Percentiles rank a stretch among this genome's conserved stretches.
phyloP scores from a whole-genome alignment of 2,888 invertebrate genomes.

The Dexiosoma caninum region DNA sequence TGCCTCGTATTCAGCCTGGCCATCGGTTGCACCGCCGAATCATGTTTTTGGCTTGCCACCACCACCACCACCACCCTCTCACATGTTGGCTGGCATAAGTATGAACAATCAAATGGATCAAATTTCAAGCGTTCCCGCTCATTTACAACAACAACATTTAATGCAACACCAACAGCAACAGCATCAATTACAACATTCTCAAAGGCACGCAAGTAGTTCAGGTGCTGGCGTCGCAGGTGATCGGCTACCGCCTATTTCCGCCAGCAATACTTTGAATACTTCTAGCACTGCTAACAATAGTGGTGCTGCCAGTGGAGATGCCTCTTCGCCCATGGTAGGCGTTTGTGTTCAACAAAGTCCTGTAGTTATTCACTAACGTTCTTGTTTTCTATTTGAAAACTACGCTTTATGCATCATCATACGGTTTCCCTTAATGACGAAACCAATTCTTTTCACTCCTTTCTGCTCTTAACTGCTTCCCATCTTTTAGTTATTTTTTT shows the following conservation, averaged over 20 bases:
- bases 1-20: conserved; percentile 67
- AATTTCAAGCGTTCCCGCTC: conserved; percentile 29
- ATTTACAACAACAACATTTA: conserved; percentile 56
- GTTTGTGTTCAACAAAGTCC: conserved; percentile 95
- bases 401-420: too few species aligned
- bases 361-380: conserved; percentile 87
- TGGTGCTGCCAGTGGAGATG: conserved; percentile 73
- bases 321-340: conserved; percentile 90
- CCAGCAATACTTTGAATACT: conserved; percentile 48
- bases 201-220: conserved; percentile 42
- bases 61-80: conserved; percentile 56
- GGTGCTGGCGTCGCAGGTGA: background rate
- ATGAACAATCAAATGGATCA: conserved; percentile 45
- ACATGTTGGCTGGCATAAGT: conserved; percentile 46
- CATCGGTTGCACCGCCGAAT: conserved; percentile 38
- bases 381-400: background rate
- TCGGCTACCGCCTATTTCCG: conserved; percentile 43
- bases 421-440: too few species aligned
- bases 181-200: conserved; percentile 57
- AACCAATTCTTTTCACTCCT: background rate
- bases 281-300: conserved; percentile 60
- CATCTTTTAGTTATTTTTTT: too few species aligned
- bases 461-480: background rate
- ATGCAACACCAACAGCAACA: conserved; percentile 65
- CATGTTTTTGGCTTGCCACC: conserved; percentile 66